Percentiles rank a stretch among this genome's conserved stretches.
Evolutionary conservation across 2,113 vertebrate genomes (phyloP).

Genomic region (Rutilus rutilus): DNA sequence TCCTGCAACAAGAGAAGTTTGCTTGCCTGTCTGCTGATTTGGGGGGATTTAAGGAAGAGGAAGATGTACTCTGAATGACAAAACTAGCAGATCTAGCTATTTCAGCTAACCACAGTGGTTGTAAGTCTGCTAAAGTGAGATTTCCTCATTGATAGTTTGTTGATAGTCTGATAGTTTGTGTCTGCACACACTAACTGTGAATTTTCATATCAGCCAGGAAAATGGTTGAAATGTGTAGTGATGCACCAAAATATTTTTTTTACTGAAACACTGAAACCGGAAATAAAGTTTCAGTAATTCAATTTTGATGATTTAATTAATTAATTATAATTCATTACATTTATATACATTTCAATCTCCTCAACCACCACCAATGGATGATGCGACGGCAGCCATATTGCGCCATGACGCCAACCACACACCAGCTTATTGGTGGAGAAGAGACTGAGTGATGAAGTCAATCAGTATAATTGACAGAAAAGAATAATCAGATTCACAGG

Average conservation of each 20-base stretch:
- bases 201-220: background rate
- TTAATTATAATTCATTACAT: too few species aligned
- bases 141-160: background rate
- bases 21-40: slow-evolving; percentile 37
- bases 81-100: background rate
- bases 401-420: too few species aligned
- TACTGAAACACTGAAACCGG: background rate
- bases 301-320: too few species aligned
- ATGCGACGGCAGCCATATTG: too few species aligned
- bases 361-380: too few species aligned
- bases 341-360: too few species aligned
- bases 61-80: slow-evolving; percentile 1
- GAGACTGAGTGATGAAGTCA: too few species aligned
- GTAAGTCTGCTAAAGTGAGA: background rate
- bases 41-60: slow-evolving; percentile 36
- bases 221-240: background rate
- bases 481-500: too few species aligned
- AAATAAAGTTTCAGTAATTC: too few species aligned
- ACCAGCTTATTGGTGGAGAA: too few species aligned
- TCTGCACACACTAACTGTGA: background rate
- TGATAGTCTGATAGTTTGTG: background rate
- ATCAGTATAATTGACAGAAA: too few species aligned
- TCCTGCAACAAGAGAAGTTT: slow-evolving; percentile 39
- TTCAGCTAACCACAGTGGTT: background rate
- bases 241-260: background rate